Evolutionary conservation across 2,113 vertebrate species (phyloP).

Genomic region (Strix aluco): DNA sequence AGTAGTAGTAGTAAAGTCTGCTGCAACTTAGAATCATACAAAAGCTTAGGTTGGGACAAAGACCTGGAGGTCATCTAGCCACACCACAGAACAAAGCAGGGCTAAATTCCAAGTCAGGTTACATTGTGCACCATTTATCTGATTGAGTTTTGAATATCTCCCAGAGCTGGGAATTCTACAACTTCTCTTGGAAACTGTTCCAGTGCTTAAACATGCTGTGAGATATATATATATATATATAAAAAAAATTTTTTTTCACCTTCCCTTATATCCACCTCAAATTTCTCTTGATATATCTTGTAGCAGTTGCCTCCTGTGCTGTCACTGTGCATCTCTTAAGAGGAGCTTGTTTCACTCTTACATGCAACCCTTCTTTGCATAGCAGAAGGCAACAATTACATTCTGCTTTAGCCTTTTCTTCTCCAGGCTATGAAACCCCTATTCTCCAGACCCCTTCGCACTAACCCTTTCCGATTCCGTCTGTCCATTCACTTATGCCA

Average conservation of each 20-base stretch:
- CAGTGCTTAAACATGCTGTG: not conserved
- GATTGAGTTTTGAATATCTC: not conserved
- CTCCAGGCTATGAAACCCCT: not conserved
- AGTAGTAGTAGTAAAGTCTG: not conserved
- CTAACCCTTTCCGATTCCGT: not conserved
- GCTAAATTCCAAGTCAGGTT: not conserved
- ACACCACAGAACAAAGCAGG: not conserved
- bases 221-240: no score
- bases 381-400: not conserved
- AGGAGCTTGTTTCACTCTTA: not conserved
- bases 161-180: not conserved
- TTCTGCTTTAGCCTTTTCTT: not conserved
- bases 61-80: not conserved
- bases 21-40: not conserved
- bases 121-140: not conserved
- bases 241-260: not conserved
- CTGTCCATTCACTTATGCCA: not conserved
- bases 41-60: not conserved
- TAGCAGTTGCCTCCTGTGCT: not conserved
- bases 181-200: not conserved
- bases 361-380: not conserved
- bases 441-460: not conserved
- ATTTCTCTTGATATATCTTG: not conserved
- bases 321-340: not conserved
- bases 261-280: not conserved